These are phyloP conservation scores for Sebastiscus tertius DNA, from an alignment of 2,797 vertebrate genomes.

Conservation along the genomic window DNA sequence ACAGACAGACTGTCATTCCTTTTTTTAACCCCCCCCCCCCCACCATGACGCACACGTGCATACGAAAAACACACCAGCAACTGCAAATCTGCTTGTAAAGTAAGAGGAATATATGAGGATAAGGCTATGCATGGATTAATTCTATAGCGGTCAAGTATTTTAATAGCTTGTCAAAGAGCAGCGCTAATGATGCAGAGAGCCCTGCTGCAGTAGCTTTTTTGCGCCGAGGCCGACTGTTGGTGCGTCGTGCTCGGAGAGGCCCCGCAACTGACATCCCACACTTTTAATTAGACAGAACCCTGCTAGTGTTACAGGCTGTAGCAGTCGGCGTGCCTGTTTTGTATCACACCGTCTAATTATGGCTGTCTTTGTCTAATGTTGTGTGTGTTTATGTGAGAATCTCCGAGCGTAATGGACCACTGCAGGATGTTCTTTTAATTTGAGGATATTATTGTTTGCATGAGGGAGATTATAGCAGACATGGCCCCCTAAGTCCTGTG, in stretches of 20 bases:
- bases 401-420: conserved; percentile 33
- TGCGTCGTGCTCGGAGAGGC: conserved; percentile 37
- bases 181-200: conserved; percentile 59
- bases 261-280: conserved; percentile 56
- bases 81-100: conserved; percentile 2
- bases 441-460: conserved; percentile 68
- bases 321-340: conserved; percentile 38
- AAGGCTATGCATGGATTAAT: conserved; percentile 44
- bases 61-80: not conserved
- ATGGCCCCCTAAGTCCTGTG: conserved; percentile 47
- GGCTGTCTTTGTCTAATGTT: conserved; percentile 34
- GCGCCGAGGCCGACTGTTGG: conserved; percentile 7
- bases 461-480: conserved; percentile 62
- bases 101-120: conserved; percentile 2
- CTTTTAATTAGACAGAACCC: conserved; percentile 73
- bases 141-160: conserved; percentile 23
- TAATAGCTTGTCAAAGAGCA: conserved; percentile 62
- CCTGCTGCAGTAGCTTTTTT: conserved; percentile 22
- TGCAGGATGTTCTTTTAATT: conserved; percentile 69
- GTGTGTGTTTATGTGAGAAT: conserved; percentile 34
- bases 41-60: not conserved
- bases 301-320: conserved; percentile 23
- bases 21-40: conserved; percentile 13
- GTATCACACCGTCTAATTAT: conserved; percentile 59
- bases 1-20: conserved; percentile 53